These are phyloP conservation scores for Brachypteracias leptosomus DNA, from an alignment of 2,113 vertebrate species.

Conservation along the genomic window DNA sequence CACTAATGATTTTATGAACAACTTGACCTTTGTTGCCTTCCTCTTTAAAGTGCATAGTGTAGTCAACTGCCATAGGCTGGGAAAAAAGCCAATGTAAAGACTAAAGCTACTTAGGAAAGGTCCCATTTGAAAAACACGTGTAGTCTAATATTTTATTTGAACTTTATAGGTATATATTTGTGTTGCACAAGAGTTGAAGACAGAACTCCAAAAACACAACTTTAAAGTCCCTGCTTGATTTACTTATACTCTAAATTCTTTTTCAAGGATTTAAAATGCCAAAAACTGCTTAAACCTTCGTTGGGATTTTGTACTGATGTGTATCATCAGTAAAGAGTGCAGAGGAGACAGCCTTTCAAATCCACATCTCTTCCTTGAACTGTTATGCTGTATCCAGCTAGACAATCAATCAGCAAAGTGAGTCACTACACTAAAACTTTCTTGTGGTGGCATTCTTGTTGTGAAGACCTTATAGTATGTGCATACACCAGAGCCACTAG, in stretches of 20 bases:
- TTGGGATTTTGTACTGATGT: background rate
- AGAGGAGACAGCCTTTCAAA: background rate
- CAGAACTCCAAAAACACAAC: background rate
- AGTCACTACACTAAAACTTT: background rate
- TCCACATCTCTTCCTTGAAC: background rate
- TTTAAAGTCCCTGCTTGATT: background rate
- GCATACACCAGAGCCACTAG: background rate
- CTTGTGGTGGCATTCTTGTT: background rate
- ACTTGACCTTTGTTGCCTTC: conserved; percentile 50
- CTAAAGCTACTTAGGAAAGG: background rate
- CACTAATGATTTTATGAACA: conserved; percentile 60
- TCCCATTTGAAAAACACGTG: background rate
- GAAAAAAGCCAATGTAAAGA: background rate
- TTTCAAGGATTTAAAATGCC: background rate
- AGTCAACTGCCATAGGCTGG: background rate
- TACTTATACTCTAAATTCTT: background rate
- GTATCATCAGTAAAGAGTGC: background rate
- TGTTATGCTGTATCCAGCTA: background rate
- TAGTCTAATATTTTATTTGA: background rate
- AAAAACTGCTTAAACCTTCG: background rate
- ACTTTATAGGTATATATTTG: background rate
- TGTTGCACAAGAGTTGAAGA: background rate
- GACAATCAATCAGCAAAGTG: background rate
- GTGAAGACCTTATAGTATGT: background rate
- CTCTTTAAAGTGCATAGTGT: conserved; percentile 1